A percentile compares a stretch with the other conserved stretches of the same genome.
phyloP scores from a whole-genome alignment of 2,888 invertebrate species.

The Caenorhabditis uteleia region DNA sequence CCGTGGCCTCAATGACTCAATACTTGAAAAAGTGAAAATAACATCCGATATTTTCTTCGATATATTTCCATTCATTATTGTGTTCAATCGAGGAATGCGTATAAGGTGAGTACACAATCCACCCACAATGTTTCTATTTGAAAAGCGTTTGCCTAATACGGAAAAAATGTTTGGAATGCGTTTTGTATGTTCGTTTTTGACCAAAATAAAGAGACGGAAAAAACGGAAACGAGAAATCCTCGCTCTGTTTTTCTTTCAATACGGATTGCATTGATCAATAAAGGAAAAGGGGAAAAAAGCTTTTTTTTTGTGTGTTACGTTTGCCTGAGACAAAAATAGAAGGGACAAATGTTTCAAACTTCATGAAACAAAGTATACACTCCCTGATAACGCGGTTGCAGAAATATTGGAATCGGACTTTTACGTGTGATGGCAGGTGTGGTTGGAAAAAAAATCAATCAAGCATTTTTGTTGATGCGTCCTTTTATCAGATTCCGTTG shows the following conservation, averaged over 20 bases:
- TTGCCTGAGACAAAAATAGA: no score
- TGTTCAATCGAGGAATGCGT: constrained; percentile 80
- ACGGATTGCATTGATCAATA: not conserved
- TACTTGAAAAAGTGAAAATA: constrained; percentile 53
- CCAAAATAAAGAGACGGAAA: no score
- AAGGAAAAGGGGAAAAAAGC: not conserved
- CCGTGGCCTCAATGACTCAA: constrained; percentile 28
- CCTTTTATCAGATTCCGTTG: constrained; percentile 93
- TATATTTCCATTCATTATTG: constrained; percentile 96
- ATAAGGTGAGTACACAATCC: constrained; percentile 52
- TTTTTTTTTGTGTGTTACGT: no score
- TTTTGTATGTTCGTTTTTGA: no score
- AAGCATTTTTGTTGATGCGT: constrained; percentile 88
- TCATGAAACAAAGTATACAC: not conserved
- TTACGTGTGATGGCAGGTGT: constrained; percentile 84
- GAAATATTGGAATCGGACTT: constrained; percentile 87
- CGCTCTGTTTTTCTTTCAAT: no score
- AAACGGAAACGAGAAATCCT: no score
- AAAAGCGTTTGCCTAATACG: not conserved
- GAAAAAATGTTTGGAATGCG: not conserved
- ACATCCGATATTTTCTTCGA: constrained; percentile 83
- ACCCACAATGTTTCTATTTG: no score
- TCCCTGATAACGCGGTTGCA: constrained; percentile 75
- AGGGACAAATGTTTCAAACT: no score
- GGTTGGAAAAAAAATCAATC: constrained; percentile 86